Evolutionary conservation across 92 coral and sea anemone species (phyloP).

Genomic region (Meandrina meandrites): DNA sequence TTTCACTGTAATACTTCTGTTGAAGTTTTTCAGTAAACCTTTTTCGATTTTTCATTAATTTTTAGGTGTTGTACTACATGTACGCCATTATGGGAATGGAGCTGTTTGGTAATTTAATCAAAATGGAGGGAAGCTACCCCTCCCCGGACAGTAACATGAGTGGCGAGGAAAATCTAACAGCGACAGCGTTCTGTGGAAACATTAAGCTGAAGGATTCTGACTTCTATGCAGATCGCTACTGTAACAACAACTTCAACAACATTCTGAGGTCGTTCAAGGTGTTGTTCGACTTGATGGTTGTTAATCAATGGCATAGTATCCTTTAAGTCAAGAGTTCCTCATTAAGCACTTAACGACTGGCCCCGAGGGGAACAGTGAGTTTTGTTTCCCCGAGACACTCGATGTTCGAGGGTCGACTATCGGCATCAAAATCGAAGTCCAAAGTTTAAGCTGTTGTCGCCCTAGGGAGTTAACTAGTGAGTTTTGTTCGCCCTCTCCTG

Average conservation of each 20-base stretch:
- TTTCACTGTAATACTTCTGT: no score
- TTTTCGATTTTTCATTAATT: neutral
- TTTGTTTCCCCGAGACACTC: no score
- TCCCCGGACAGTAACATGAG: constrained; percentile 48
- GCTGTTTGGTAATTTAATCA: constrained; percentile 70
- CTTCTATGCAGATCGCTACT: constrained; percentile 81
- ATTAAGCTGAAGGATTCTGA: constrained; percentile 84
- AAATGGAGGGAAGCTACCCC: constrained; percentile 68
- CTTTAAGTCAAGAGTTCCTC: constrained; percentile 41
- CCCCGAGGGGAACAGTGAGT: no score
- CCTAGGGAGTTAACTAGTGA: no score
- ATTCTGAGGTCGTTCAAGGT: constrained; percentile 81
- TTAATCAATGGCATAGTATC: constrained; percentile 99
- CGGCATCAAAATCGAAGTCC: no score
- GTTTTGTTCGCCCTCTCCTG: no score
- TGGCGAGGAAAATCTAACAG: constrained; percentile 34
- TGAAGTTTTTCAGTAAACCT: no score
- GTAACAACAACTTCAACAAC: constrained; percentile 88
- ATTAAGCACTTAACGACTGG: no score
- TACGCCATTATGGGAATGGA: constrained; percentile 95
- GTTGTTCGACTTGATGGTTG: constrained; percentile 90
- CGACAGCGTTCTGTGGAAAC: constrained; percentile 82
- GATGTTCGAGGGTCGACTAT: no score
- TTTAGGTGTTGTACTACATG: constrained; percentile 82
- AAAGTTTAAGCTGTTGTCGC: no score